These are phyloP conservation scores for Drosophila neotestacea DNA, from an alignment of 2,888 invertebrate genomes.

Conservation along the genomic window DNA sequence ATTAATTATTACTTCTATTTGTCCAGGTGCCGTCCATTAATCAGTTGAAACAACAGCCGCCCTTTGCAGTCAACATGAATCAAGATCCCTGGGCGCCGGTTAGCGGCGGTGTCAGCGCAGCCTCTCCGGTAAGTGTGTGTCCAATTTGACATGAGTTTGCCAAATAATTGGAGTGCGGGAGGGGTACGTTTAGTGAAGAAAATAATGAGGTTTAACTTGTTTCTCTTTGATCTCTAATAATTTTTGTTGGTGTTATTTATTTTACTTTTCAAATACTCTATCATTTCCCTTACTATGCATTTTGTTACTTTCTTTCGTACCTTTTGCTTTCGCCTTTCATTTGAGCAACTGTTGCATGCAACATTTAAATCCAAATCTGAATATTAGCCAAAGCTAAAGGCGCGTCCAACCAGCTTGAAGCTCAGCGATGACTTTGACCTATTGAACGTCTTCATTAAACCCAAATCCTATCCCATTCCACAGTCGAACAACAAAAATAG, in stretches of 20 bases:
- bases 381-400: conserved; percentile 42
- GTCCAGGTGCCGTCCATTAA: conserved; percentile 86
- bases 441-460: conserved; percentile 64
- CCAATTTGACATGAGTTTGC: background rate
- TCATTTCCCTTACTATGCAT: conserved; percentile 53
- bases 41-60: conserved; percentile 85
- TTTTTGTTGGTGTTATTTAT: conserved; percentile 45
- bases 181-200: conserved; percentile 26
- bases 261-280: conserved; percentile 38
- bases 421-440: conserved; percentile 60
- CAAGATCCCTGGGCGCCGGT: conserved; percentile 86
- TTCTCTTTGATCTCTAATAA: conserved; percentile 43
- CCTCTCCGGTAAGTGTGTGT: conserved; percentile 82
- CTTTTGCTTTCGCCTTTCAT: conserved; percentile 27
- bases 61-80: conserved; percentile 85
- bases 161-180: background rate
- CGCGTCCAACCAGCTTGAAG: conserved; percentile 74
- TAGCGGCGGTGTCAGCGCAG: conserved; percentile 74
- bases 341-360: conserved; percentile 67
- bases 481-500: conserved; percentile 47
- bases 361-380: conserved; percentile 39
- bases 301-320: conserved; percentile 42
- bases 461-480: conserved; percentile 44
- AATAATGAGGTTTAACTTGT: conserved; percentile 20
- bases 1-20: background rate